These are phyloP conservation scores for Dicyrtomina minuta DNA, from an alignment of 2,888 invertebrate species.

Conservation along the genomic window DNA sequence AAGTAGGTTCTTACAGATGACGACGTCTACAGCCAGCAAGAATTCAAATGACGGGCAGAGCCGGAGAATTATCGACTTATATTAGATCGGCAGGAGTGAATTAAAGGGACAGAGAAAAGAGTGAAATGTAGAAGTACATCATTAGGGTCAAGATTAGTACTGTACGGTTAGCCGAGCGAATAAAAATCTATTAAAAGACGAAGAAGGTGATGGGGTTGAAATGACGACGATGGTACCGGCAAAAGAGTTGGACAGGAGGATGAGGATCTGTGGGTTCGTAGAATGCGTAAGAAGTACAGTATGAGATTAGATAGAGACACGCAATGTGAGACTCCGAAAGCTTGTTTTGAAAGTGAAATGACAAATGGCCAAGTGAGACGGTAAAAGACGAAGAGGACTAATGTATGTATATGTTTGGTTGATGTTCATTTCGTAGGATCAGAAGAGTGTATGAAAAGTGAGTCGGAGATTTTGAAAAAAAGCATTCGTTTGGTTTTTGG, in stretches of 20 bases:
- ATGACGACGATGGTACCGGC: too few relatives aligned
- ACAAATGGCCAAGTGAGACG: conserved; percentile 26
- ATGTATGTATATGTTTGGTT: not conserved
- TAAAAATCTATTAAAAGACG: conserved; percentile 5
- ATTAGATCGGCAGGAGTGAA: not conserved
- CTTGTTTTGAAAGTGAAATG: conserved; percentile 32
- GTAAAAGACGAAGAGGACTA: not conserved
- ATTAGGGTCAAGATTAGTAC: conserved; percentile 22
- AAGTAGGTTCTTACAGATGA: too few relatives aligned
- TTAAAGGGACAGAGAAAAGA: not conserved
- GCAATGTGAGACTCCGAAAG: conserved; percentile 25
- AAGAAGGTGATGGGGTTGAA: not conserved
- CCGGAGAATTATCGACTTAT: too few relatives aligned
- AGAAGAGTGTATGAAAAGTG: conserved; percentile 2
- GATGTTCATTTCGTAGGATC: not conserved
- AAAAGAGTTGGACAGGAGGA: too few relatives aligned
- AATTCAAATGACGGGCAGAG: not conserved
- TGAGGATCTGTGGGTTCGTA: too few relatives aligned
- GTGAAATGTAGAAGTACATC: too few relatives aligned
- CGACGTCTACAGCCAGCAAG: not conserved
- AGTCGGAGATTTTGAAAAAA: conserved; percentile 2
- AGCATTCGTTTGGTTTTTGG: conserved; percentile 5
- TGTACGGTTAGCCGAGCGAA: conserved; percentile 2
- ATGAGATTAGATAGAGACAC: not conserved
- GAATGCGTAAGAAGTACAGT: not conserved